Percentiles rank a stretch among this genome's conserved stretches.
Conservation (phyloP, 2,113 vertebrate species). For the Mionectes macconnelli region DNA sequence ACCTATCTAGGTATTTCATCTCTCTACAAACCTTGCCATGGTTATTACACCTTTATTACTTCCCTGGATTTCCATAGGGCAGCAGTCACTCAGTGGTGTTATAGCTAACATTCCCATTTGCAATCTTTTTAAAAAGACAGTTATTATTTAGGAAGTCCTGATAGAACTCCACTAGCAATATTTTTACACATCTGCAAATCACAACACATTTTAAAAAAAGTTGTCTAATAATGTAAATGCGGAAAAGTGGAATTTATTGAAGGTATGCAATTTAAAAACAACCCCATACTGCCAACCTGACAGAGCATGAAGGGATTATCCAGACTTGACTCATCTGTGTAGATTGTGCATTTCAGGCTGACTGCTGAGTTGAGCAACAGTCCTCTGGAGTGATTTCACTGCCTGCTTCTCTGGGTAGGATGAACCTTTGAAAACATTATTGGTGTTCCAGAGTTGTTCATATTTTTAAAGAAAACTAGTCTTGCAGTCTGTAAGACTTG, state of each 20-base stretch:
- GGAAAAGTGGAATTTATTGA: neutral
- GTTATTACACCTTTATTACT: neutral
- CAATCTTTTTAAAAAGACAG: neutral
- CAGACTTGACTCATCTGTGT: conserved; percentile 48
- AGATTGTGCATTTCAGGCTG: conserved; percentile 31
- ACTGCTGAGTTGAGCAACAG: conserved; percentile 17
- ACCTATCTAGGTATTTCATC: neutral
- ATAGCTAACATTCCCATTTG: neutral
- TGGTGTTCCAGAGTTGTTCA: neutral
- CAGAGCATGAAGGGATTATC: conserved; percentile 55
- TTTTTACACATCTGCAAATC: neutral
- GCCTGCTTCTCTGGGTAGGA: neutral
- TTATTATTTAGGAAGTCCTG: neutral
- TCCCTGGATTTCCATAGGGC: neutral
- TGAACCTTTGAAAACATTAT: neutral
- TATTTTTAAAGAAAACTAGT: neutral
- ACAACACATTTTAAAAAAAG: neutral
- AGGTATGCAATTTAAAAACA: conserved; percentile 23
- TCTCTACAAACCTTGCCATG: neutral
- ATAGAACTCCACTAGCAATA: neutral
- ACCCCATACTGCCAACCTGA: neutral
- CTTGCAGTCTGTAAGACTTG: neutral
- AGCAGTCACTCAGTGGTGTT: neutral
- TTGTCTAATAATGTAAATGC: neutral
- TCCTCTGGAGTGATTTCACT: neutral